Evolutionary conservation across 2,113 vertebrate genomes (phyloP).

Genomic region (Thryonomys swinderianus): DNA sequence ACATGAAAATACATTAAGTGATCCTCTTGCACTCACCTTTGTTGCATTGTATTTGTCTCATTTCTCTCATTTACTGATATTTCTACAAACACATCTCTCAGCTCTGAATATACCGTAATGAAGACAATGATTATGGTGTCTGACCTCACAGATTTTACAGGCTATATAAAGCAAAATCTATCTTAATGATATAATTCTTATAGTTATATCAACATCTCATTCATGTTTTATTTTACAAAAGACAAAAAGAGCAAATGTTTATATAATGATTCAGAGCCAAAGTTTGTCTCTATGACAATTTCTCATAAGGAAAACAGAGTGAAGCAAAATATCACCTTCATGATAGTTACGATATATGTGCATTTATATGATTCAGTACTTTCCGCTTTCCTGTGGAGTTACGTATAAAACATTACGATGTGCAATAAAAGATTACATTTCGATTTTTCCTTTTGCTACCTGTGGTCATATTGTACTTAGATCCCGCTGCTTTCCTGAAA

Average conservation of each 20-base stretch:
- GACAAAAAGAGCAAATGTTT: background rate
- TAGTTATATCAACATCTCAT: background rate
- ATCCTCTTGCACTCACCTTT: background rate
- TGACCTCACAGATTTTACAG: background rate
- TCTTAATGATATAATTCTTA: background rate
- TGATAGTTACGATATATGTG: background rate
- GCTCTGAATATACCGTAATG: background rate
- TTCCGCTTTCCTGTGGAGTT: conserved; percentile 11
- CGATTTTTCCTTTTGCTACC: conserved; percentile 37
- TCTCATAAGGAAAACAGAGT: background rate
- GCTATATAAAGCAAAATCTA: background rate
- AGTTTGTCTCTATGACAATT: background rate
- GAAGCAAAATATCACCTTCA: background rate
- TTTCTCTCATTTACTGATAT: background rate
- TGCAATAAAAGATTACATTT: conserved; percentile 39
- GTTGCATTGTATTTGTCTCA: background rate
- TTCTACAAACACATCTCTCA: background rate
- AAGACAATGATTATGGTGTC: background rate
- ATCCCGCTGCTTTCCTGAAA: conserved; percentile 48
- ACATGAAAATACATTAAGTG: background rate
- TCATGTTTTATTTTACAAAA: background rate
- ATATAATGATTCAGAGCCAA: background rate
- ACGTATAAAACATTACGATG: conserved; percentile 46
- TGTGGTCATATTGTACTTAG: conserved; percentile 32
- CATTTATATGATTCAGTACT: background rate